Evolutionary conservation across 1,140 invertebrate species (phyloP).

Genomic region (Bombus superbus): DNA sequence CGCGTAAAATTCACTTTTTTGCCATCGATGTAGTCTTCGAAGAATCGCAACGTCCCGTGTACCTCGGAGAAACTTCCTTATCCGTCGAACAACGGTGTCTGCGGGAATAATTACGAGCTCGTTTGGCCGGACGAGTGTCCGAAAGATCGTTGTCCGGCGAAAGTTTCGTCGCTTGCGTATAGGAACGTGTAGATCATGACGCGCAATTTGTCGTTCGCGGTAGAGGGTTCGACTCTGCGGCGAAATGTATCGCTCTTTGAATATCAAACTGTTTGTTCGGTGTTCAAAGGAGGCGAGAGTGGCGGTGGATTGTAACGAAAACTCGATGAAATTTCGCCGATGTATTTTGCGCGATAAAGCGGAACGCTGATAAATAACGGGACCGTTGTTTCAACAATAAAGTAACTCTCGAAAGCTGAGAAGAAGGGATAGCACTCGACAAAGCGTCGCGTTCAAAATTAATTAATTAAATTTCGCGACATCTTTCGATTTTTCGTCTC

Average conservation of each 20-base stretch:
- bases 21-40: too few relatives aligned
- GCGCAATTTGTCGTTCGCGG: constrained; percentile 12
- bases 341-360: neutral
- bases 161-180: neutral
- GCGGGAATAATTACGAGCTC: constrained; percentile 12
- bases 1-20: neutral
- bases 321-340: neutral
- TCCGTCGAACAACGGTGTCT: neutral
- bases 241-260: constrained; percentile 23
- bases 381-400: too few relatives aligned
- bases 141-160: constrained; percentile 24
- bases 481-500: too few relatives aligned
- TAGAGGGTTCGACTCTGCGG: neutral
- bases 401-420: too few relatives aligned
- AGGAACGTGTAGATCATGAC: neutral
- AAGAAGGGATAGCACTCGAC: too few relatives aligned
- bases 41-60: neutral
- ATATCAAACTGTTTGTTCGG: constrained; percentile 15
- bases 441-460: too few relatives aligned
- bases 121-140: neutral
- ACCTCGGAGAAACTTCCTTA: neutral
- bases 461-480: too few relatives aligned
- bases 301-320: too few relatives aligned
- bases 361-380: too few relatives aligned
- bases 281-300: neutral